These are phyloP conservation scores for Limonius californicus DNA, from an alignment of 1,140 invertebrate genomes.

Conservation along the genomic window DNA sequence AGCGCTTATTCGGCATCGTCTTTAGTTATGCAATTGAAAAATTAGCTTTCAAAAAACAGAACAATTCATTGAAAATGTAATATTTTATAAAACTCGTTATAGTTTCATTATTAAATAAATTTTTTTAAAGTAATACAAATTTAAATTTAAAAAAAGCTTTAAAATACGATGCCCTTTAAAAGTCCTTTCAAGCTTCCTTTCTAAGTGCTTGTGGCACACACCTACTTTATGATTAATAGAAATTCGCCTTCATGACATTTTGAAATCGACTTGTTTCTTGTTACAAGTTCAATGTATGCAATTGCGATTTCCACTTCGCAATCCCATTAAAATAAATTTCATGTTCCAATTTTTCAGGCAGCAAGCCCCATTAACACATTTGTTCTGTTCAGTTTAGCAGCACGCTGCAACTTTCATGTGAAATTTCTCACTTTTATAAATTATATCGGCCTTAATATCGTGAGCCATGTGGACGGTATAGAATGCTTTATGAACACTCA, in stretches of 20 bases:
- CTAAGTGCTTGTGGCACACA: not conserved
- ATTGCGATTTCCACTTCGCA: not conserved
- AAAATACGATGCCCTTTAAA: no score
- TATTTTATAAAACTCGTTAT: no score
- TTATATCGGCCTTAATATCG: not conserved
- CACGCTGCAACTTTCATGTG: not conserved
- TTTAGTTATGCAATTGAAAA: no score
- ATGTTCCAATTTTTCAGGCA: not conserved
- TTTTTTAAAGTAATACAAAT: no score
- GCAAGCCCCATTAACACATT: slow-evolving; percentile 1
- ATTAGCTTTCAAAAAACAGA: no score
- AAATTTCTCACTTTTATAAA: not conserved
- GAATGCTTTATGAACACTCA: not conserved
- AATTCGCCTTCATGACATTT: not conserved
- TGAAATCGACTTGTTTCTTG: not conserved
- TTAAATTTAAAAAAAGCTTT: no score
- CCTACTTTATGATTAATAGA: not conserved
- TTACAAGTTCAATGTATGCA: not conserved
- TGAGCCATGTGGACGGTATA: not conserved
- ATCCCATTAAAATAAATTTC: not conserved
- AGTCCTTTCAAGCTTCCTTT: not conserved
- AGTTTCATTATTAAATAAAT: no score
- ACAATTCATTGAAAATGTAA: no score
- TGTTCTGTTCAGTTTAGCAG: not conserved
- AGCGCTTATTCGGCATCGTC: no score